A percentile compares a stretch with the other conserved stretches of the same genome.
Conservation (phyloP, 2,888 invertebrate species). For the Anticlea derivata region DNA sequence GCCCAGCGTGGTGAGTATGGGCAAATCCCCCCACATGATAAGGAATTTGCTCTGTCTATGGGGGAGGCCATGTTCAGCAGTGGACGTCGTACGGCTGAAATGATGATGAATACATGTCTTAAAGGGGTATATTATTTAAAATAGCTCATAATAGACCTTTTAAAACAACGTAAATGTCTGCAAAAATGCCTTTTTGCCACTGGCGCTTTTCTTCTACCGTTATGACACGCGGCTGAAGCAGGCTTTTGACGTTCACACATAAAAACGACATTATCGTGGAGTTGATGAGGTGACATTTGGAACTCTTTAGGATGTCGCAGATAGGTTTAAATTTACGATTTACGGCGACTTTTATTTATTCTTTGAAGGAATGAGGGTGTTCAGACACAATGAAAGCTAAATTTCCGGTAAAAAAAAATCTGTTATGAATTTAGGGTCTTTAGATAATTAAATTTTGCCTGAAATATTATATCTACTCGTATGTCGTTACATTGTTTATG, state of each 20-base stretch:
- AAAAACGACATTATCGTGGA: constrained; percentile 34
- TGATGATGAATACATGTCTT: no score
- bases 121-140: background rate
- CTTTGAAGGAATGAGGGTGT: constrained; percentile 8
- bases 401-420: no score
- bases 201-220: background rate
- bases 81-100: no score
- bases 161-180: background rate
- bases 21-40: no score
- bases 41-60: no score
- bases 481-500: no score
- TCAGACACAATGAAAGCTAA: constrained; percentile 1
- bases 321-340: constrained; percentile 23
- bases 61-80: no score
- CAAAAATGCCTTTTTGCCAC: constrained; percentile 4
- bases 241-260: constrained; percentile 34
- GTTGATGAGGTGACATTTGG: constrained; percentile 34
- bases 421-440: no score
- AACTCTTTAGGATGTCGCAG: constrained; percentile 33
- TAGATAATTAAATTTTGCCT: no score
- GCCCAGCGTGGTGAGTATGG: no score
- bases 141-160: background rate
- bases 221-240: background rate
- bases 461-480: no score
- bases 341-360: constrained; percentile 14